Percentiles rank a stretch among this genome's conserved stretches.
phyloP scores from a whole-genome alignment of 1,140 invertebrate species.

The Drosophila lowei region DNA sequence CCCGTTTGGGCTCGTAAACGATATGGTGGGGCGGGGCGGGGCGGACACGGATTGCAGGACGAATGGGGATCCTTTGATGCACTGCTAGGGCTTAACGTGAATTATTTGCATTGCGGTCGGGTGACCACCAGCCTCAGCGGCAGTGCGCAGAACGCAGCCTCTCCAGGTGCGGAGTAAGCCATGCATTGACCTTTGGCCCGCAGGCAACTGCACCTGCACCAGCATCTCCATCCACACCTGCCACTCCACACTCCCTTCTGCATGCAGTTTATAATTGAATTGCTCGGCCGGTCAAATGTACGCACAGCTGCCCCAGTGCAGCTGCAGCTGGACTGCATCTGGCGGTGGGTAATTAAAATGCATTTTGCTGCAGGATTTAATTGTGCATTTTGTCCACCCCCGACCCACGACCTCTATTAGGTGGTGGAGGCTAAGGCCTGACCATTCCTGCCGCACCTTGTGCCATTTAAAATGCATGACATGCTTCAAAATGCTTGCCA shows the following conservation, averaged over 20 bases:
- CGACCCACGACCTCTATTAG: constrained; percentile 8
- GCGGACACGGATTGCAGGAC: neutral
- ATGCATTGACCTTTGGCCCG: constrained; percentile 61
- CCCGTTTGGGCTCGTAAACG: constrained; percentile 45
- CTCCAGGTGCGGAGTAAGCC: constrained; percentile 38
- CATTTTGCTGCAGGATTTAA: constrained; percentile 42
- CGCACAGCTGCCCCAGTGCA: constrained; percentile 8
- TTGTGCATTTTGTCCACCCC: constrained; percentile 23
- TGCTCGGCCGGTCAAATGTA: constrained; percentile 34
- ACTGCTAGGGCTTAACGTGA: constrained; percentile 65
- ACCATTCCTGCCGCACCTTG: neutral
- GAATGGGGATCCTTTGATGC: constrained; percentile 51
- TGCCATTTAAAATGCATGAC: constrained; percentile 56
- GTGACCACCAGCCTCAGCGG: constrained; percentile 19
- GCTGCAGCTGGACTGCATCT: neutral
- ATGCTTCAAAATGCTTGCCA: constrained; percentile 36
- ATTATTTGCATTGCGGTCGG: constrained; percentile 68
- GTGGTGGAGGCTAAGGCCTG: neutral
- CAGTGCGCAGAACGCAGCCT: constrained; percentile 1
- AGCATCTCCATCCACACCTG: constrained; percentile 30
- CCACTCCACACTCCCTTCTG: neutral
- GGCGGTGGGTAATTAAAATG: constrained; percentile 55
- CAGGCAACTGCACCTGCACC: constrained; percentile 39
- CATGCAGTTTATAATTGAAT: constrained; percentile 56
- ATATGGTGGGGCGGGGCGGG: constrained; percentile 12